Conservation (phyloP, 2,113 vertebrate genomes). For the Equus quagga region DNA sequence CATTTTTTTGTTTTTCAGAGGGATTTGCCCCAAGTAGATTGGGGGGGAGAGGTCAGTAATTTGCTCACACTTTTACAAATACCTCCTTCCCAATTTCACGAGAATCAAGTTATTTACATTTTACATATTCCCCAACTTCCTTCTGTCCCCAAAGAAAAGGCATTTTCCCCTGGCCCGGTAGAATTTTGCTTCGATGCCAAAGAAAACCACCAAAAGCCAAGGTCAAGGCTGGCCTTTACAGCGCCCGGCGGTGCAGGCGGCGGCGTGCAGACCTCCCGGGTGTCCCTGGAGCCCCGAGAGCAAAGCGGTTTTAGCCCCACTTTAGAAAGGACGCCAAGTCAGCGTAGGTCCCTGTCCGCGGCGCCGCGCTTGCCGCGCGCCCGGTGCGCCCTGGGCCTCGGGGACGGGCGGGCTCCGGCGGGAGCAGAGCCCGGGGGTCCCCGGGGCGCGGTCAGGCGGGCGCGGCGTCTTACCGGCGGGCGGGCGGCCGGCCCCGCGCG, state of each 20-base stretch:
- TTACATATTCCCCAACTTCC: background rate
- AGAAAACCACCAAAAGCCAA: background rate
- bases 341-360: background rate
- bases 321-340: background rate
- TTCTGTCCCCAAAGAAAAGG: background rate
- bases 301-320: background rate
- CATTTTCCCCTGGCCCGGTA: accelerated
- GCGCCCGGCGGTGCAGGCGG: background rate
- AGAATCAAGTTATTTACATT: too few relatives aligned
- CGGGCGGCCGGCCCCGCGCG: background rate
- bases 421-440: background rate
- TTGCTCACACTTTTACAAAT: background rate
- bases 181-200: background rate
- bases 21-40: background rate
- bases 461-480: slow-evolving; percentile 60
- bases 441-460: background rate
- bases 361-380: background rate
- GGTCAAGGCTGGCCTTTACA: background rate
- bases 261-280: background rate
- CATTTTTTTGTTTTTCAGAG: background rate
- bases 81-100: background rate
- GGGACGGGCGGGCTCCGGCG: background rate
- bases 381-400: background rate
- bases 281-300: background rate
- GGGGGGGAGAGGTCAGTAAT: background rate